phyloP scores from a whole-genome alignment of 2,113 vertebrate genomes.

The Crocuta crocuta region DNA sequence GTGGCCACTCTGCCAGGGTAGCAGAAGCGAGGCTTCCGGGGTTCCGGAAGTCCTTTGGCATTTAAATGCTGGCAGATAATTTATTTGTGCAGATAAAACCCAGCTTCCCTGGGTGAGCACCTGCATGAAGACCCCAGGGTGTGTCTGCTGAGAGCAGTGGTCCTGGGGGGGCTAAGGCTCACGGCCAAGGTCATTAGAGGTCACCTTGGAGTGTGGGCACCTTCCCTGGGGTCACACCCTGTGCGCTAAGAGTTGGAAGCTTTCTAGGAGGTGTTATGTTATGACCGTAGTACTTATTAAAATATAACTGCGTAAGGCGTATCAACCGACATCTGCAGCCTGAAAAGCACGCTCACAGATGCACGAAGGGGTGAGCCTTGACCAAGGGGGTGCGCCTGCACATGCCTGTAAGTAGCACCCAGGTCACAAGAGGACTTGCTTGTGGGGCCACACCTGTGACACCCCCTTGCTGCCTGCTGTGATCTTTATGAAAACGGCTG shows the following conservation, averaged over 20 bases:
- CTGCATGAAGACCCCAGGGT: fast-evolving
- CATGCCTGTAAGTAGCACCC: fast-evolving
- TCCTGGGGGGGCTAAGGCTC: background rate
- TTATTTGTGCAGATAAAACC: fast-evolving
- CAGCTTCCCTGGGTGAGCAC: background rate
- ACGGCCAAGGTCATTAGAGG: fast-evolving
- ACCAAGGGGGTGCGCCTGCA: fast-evolving
- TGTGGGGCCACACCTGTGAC: background rate
- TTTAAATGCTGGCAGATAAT: fast-evolving
- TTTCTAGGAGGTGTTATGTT: background rate
- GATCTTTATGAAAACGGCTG: fast-evolving
- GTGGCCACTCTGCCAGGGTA: fast-evolving
- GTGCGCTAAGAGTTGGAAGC: background rate
- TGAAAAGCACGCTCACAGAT: fast-evolving
- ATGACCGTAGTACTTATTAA: fast-evolving
- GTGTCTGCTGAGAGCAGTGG: fast-evolving
- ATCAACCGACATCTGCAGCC: fast-evolving
- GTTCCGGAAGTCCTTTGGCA: fast-evolving
- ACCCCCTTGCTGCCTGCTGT: no score
- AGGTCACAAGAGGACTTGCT: fast-evolving
- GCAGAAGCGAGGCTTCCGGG: background rate
- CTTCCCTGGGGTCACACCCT: background rate
- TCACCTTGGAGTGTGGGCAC: background rate
- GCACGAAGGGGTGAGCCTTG: fast-evolving
- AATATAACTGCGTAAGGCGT: fast-evolving